Evolutionary conservation across 1,140 invertebrate species (phyloP), one percentile per base, ranked within the genome.

Genomic region (Pseudomyrmex concolor): DNA sequence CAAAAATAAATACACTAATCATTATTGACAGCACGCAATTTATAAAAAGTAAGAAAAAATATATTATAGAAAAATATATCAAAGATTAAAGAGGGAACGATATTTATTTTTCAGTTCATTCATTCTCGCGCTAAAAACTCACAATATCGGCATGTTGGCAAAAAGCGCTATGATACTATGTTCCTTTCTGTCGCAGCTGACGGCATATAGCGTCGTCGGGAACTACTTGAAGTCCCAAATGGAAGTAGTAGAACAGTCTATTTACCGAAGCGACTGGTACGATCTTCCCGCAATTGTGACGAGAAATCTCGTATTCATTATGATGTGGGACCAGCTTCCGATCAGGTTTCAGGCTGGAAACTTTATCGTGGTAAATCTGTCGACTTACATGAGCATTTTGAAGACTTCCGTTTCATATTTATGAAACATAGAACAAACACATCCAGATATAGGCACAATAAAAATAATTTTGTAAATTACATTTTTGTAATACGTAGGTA

Each of bases 331-430:
- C 1, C 70, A 13, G 4, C 73, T 22, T 54, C 84, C 81, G 0
- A 19, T 80, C n/a, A 19, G 59, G 1, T 2, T 87, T 0, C n/a
- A 5, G 2, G 86, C 86, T 13, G 81, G 60, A 1, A 67, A 3
- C 7, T 74, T 73, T 8, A 67, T 87, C 4, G 10, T 57, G 0
- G 43, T 87, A 1, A 86, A 87, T 3, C 22, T 86, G 22, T 15
- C 63, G n/a, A 84, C 85, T 10, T 87, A 63, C 5, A 83, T 68
- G 81, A 55, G n/a, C 17, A 84, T 87, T 3, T 2, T 86, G 13
- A 86, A 80, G 62, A 80, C 73, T 0, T 84, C 85, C 0, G 25
- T 86, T 13, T 87, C 86, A 5, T 87, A 87, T 0, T 25, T 87
- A 0, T 10, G 64, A 66, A 2, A 5, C 34, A 5, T 34, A 34